Conservation (phyloP, 2,888 invertebrate species). For the Trachelus troglodyta region DNA sequence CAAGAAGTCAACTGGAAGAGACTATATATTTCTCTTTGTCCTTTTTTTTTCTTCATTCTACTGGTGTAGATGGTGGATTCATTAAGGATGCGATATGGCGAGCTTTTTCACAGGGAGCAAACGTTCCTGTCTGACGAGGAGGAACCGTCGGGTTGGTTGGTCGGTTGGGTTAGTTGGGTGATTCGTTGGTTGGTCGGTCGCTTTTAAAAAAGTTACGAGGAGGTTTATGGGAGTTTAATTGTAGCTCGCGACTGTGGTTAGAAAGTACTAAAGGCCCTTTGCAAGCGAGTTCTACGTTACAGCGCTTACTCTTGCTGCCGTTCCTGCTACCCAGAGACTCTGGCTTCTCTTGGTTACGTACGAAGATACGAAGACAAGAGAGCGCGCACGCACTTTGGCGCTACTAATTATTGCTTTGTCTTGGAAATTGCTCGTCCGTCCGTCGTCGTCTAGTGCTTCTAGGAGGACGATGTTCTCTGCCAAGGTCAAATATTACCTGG, state of each 20-base stretch:
- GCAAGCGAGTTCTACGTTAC: slow-evolving; percentile 29
- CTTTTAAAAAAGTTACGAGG: slow-evolving; percentile 59
- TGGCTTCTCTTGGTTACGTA: slow-evolving; percentile 26
- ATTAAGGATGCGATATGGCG: slow-evolving; percentile 55
- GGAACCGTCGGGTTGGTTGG: background rate
- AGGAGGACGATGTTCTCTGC: slow-evolving; percentile 23
- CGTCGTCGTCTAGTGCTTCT: slow-evolving; percentile 6
- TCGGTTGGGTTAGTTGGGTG: background rate
- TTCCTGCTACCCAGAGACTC: slow-evolving; percentile 2
- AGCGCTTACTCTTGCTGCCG: slow-evolving; percentile 27
- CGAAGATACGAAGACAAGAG: slow-evolving; percentile 16
- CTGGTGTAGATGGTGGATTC: slow-evolving; percentile 35
- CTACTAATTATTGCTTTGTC: slow-evolving; percentile 48
- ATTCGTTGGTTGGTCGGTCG: slow-evolving; percentile 27
- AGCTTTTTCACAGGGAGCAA: slow-evolving; percentile 33
- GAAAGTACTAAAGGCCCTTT: slow-evolving; percentile 60
- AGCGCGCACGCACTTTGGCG: slow-evolving; percentile 33
- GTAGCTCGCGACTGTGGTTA: slow-evolving; percentile 62
- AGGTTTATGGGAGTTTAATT: slow-evolving; percentile 63
- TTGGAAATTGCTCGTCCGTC: slow-evolving; percentile 31
- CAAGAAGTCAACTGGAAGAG: background rate
- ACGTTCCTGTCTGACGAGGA: background rate
- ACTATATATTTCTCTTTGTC: background rate
- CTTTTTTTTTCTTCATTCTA: background rate
- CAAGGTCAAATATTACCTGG: slow-evolving; percentile 23